These are phyloP conservation scores for Seladonia tumulorum DNA, from an alignment of 2,888 invertebrate species.

Conservation along the genomic window DNA sequence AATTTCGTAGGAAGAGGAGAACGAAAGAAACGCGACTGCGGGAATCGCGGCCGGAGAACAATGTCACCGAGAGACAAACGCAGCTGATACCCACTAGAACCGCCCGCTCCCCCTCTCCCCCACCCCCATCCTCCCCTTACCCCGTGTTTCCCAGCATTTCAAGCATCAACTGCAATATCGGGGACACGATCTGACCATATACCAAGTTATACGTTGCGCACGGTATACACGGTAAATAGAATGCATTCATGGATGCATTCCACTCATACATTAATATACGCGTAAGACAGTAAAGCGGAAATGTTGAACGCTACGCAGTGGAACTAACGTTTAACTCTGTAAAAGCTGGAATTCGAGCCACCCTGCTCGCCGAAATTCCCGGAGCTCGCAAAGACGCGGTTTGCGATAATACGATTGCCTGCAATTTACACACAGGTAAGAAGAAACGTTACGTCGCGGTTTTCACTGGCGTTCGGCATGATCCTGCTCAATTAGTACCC, in stretches of 20 bases:
- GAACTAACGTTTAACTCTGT: constrained; percentile 5
- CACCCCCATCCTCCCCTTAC: neutral
- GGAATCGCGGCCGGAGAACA: neutral
- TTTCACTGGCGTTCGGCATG: neutral
- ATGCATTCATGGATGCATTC: constrained; percentile 59
- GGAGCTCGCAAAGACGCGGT: neutral
- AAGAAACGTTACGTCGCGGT: neutral
- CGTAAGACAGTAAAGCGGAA: constrained; percentile 60
- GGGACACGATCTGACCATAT: constrained; percentile 58
- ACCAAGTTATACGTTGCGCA: constrained; percentile 44
- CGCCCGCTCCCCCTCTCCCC: neutral
- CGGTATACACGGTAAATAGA: constrained; percentile 53
- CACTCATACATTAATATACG: constrained; percentile 59
- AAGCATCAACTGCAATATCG: constrained; percentile 57
- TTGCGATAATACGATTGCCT: neutral
- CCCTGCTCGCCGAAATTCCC: neutral
- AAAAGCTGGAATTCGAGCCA: constrained; percentile 37
- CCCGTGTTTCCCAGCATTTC: constrained; percentile 57
- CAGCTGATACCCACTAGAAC: constrained; percentile 32
- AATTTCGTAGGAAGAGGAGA: neutral
- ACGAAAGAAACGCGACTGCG: neutral
- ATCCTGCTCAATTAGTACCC: no score
- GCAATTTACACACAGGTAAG: neutral
- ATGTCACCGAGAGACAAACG: constrained; percentile 7
- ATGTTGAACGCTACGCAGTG: constrained; percentile 31